Evolutionary conservation across 2,113 vertebrate species (phyloP).

Genomic region (Cyprichromis sp.): DNA sequence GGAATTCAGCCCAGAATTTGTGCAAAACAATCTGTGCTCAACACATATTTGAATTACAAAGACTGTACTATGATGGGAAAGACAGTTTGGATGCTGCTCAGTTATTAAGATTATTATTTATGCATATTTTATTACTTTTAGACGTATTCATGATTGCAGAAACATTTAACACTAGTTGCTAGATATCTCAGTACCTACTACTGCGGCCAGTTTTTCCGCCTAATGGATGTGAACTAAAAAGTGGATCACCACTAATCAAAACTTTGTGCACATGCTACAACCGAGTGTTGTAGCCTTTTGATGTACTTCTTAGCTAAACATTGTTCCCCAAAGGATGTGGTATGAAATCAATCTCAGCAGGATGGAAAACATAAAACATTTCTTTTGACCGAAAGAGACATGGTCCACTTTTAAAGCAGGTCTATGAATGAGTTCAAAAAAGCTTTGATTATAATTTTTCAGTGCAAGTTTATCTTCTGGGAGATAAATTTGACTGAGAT

Average conservation of each 20-base stretch:
- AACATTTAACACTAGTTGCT: not conserved
- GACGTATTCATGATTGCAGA: not conserved
- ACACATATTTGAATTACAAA: not conserved
- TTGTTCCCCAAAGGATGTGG: slow-evolving; percentile 10
- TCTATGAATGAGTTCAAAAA: not conserved
- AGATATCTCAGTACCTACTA: not conserved
- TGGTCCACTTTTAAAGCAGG: not conserved
- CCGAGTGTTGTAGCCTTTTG: not conserved
- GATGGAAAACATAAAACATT: slow-evolving; percentile 14
- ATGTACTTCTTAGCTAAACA: slow-evolving; percentile 4
- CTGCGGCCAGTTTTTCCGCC: not conserved
- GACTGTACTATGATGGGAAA: not conserved
- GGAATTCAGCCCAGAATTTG: not conserved
- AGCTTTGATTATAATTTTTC: not conserved
- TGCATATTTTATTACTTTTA: not conserved
- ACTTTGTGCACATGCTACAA: not conserved
- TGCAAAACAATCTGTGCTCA: not conserved
- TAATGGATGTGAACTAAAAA: not conserved
- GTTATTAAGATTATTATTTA: not conserved
- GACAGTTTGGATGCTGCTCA: not conserved
- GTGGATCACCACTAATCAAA: slow-evolving; percentile 43
- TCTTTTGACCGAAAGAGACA: slow-evolving; percentile 4
- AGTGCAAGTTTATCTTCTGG: not conserved
- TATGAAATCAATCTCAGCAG: not conserved
- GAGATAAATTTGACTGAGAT: not conserved